These are phyloP conservation scores for Danio choprae DNA, from an alignment of 2,797 vertebrate species.

Conservation along the genomic window DNA sequence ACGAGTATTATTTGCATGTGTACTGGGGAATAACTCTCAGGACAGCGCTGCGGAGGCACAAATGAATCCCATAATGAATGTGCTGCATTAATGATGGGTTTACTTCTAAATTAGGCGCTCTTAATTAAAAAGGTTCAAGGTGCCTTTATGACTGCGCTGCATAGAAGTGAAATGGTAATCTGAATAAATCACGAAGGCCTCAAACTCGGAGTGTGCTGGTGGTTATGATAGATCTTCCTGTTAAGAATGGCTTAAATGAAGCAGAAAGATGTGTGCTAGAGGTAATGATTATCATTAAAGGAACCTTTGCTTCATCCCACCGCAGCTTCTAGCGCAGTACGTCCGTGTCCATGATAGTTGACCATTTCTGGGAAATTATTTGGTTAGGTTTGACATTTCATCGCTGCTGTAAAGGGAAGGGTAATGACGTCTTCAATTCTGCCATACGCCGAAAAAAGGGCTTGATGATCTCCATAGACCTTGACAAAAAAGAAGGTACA, in stretches of 20 bases:
- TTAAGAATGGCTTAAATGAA: conserved; percentile 78
- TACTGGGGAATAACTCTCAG: conserved; percentile 13
- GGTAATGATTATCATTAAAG: conserved; percentile 80
- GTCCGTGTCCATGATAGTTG: conserved; percentile 17
- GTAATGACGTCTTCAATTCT: conserved; percentile 39
- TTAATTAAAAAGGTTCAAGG: conserved; percentile 81
- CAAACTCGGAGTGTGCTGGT: conserved; percentile 60
- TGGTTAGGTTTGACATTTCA: conserved; percentile 15
- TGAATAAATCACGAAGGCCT: conserved; percentile 65
- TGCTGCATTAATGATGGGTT: conserved; percentile 70
- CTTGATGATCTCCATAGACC: conserved; percentile 4
- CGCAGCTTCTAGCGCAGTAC: conserved; percentile 63
- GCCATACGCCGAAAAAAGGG: conserved; percentile 11
- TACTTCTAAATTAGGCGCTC: conserved; percentile 77
- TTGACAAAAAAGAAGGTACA: background rate
- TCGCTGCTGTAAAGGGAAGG: background rate
- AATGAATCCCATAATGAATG: conserved; percentile 61
- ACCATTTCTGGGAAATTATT: conserved; percentile 31
- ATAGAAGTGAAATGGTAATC: conserved; percentile 64
- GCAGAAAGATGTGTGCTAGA: conserved; percentile 77
- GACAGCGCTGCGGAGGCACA: conserved; percentile 25
- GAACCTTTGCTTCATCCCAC: conserved; percentile 53
- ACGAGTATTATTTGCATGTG: conserved; percentile 60
- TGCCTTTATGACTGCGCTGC: conserved; percentile 68
- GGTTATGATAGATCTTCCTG: conserved; percentile 74